phyloP scores from a whole-genome alignment of 2,113 vertebrate genomes.

The Pardalotus punctatus region DNA sequence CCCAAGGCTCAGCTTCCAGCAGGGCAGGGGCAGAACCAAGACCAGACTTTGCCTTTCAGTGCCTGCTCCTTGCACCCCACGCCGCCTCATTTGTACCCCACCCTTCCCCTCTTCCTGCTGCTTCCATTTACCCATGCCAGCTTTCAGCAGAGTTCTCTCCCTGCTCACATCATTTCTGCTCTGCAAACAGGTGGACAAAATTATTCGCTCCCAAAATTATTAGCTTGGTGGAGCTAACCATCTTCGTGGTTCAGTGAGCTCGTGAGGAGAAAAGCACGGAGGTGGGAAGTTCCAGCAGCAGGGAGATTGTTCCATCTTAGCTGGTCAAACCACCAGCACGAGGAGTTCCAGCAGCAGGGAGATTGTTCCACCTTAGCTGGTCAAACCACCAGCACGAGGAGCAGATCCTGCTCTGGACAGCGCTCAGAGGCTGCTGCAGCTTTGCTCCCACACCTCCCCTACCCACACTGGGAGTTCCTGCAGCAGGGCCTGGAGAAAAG shows the following conservation, averaged over 20 bases:
- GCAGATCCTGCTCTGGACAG: neutral
- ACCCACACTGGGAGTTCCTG: neutral
- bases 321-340: neutral
- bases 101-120: neutral
- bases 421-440: neutral
- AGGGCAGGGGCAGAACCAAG: neutral
- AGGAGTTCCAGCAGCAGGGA: neutral
- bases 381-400: neutral
- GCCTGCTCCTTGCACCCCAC: neutral
- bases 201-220: neutral
- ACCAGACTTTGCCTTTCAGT: neutral
- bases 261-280: neutral
- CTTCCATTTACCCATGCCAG: neutral
- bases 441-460: neutral
- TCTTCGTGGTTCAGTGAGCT: neutral
- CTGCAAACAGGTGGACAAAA: neutral
- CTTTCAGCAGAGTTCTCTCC: neutral
- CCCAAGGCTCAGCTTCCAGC: neutral
- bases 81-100: neutral
- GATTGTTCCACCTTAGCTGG: neutral
- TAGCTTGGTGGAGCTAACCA: neutral
- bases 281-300: neutral
- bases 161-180: neutral
- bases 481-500: neutral
- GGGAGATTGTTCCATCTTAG: neutral